phyloP scores from a whole-genome alignment of 2,113 vertebrate species.

The Pao palembangensis region DNA sequence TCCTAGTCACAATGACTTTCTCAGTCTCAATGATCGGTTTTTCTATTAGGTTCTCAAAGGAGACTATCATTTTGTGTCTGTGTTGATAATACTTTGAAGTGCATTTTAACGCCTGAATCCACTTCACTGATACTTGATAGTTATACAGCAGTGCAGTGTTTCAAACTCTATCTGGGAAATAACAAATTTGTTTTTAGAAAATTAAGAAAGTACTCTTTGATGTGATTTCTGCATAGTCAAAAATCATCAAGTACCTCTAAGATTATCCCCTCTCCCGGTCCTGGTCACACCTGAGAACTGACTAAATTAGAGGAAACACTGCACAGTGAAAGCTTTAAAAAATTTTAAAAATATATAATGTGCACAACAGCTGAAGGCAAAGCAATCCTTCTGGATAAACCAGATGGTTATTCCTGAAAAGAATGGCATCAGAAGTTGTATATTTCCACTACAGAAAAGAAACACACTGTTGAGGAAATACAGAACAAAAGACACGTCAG shows the following conservation, averaged over 20 bases:
- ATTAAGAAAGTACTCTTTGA: constrained; percentile 9
- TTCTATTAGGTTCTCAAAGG: too few species aligned
- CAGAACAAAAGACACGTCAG: constrained; percentile 50
- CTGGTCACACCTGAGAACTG: constrained; percentile 62
- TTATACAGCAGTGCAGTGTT: constrained; percentile 4
- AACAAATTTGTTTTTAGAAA: constrained; percentile 20
- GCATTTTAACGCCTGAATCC: neutral
- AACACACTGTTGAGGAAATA: constrained; percentile 46
- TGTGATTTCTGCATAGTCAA: constrained; percentile 1
- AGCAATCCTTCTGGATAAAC: constrained; percentile 43
- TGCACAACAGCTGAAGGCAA: constrained; percentile 58
- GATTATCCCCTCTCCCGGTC: constrained; percentile 56
- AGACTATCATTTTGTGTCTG: too few species aligned
- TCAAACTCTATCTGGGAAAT: neutral
- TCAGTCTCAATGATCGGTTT: too few species aligned
- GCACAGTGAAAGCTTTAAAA: constrained; percentile 31
- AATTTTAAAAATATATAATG: constrained; percentile 39
- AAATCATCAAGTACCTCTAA: constrained; percentile 45
- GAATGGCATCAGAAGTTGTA: constrained; percentile 47
- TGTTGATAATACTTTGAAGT: too few species aligned
- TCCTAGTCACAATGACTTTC: too few species aligned
- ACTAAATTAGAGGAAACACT: constrained; percentile 41
- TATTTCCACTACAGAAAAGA: constrained; percentile 41
- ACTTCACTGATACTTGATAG: too few species aligned
- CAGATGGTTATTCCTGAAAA: constrained; percentile 59